Base-by-base conservation (phyloP, 2,888 invertebrate species). In the Pseudeuparius sepicola region DNA sequence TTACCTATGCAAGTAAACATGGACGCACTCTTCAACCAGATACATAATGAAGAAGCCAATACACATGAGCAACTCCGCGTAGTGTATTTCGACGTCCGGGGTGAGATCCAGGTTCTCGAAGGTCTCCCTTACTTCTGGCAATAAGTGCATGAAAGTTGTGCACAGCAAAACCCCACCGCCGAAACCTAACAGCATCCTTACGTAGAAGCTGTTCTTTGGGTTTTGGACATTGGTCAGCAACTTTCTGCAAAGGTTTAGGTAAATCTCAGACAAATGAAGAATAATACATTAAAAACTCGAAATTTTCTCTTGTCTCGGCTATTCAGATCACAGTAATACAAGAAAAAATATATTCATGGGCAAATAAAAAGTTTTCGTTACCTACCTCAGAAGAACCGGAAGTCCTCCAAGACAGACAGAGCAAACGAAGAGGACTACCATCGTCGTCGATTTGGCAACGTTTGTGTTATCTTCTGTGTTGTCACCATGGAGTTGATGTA, bases 161-260 rank as follows among this genome's bases (percentile, higher is more conserved):
- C 79, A 77, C 20, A 88, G 62, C 11, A 88, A 63, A 1, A 87
- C 86, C 6, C 87, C 87, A n/a, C 86, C 87, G 10, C 86, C 87
- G 45, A 86, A 79, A 31, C 58, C 56, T n/a, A 82, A 78, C 13
- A 87, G 63, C 14, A 84, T 59, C 11, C 77, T 69, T 5, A 69
- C 71, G 3, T 63, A 58, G 46, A 64, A 65, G 52, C 71, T 62
- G 18, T 68, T 59, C 39, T 66, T 65, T 1, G 68, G n/a, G n/a
- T n/a, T n/a, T n/a, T n/a, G n/a, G n/a, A n/a, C n/a, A n/a, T n/a
- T n/a, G n/a, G n/a, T n/a, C n/a, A n/a, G n/a, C n/a, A n/a, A n/a
- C n/a, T n/a, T n/a, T n/a, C n/a, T n/a, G n/a, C n/a, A n/a, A n/a
- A n/a, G n/a, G n/a, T n/a, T n/a, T n/a, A n/a, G n/a, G n/a, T n/a